Evolutionary conservation across 2,797 vertebrate species (phyloP).

Genomic region (Harpagifer antarcticus): DNA sequence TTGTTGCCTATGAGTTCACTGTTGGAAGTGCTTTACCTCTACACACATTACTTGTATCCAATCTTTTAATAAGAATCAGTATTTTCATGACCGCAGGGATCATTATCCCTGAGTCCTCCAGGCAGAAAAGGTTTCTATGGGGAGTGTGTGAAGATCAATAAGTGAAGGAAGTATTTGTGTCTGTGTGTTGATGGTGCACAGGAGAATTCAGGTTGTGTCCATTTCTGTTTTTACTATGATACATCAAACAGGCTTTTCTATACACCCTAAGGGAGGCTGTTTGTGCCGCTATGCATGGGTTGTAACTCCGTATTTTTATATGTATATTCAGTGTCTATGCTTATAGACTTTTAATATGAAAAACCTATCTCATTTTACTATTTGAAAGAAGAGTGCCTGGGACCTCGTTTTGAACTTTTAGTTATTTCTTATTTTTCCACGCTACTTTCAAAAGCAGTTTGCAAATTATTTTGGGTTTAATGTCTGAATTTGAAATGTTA

Average conservation of each 20-base stretch:
- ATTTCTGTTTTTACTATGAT: not conserved
- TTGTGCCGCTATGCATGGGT: no score
- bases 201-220: not conserved
- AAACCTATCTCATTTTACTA: no score
- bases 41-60: no score
- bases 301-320: no score
- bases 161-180: constrained; percentile 14
- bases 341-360: no score
- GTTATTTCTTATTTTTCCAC: no score
- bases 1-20: not conserved
- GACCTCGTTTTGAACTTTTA: no score
- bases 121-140: not conserved
- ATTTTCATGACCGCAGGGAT: not conserved
- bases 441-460: not conserved
- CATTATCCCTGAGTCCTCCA: constrained; percentile 22
- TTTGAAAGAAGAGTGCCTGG: no score
- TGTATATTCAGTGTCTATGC: no score
- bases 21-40: not conserved
- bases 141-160: constrained; percentile 43
- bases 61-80: not conserved
- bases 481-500: not conserved
- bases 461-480: not conserved
- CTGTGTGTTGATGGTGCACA: not conserved
- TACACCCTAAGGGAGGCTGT: no score
- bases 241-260: not conserved